A percentile compares a stretch with the other conserved stretches of the same genome.
phyloP scores from a whole-genome alignment of 1,140 invertebrate species.

The Microplitis demolitor region DNA sequence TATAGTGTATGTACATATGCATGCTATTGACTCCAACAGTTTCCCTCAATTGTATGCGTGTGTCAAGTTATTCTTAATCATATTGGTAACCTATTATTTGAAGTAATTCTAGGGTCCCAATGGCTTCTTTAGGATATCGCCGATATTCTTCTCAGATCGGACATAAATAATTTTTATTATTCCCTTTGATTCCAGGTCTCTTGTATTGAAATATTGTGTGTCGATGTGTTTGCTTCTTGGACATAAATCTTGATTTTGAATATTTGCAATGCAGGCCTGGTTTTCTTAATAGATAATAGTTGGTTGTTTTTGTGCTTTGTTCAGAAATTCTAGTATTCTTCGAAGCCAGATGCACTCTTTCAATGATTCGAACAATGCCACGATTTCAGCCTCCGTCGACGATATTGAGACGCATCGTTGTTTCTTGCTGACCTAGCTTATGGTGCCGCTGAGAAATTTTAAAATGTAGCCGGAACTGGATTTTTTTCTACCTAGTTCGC shows the following conservation, averaged over 20 bases:
- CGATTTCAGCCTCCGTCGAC: conserved; percentile 11
- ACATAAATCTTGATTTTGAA: background rate
- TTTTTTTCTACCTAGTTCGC: conserved; percentile 24
- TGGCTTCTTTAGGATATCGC: conserved; percentile 18
- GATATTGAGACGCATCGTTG: conserved; percentile 17
- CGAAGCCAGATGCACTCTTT: background rate
- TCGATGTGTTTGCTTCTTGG: conserved; percentile 7
- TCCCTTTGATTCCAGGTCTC: background rate
- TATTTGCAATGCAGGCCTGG: conserved; percentile 10
- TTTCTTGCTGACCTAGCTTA: conserved; percentile 1
- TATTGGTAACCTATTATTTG: too few relatives aligned
- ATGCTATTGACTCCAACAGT: too few relatives aligned
- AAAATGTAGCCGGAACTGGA: conserved; percentile 19
- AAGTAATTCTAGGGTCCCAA: background rate
- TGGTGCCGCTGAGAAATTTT: background rate
- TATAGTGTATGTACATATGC: too few relatives aligned
- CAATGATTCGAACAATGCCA: conserved; percentile 15
- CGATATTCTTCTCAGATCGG: conserved; percentile 6
- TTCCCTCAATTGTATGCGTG: too few relatives aligned
- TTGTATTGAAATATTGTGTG: background rate
- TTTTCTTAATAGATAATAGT: conserved; percentile 14
- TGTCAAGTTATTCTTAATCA: too few relatives aligned
- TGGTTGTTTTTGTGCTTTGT: background rate
- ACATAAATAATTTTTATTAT: conserved; percentile 3
- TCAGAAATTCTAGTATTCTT: background rate